Evolutionary conservation across 2,113 vertebrate species (phyloP), one percentile per base, ranked within the genome.

Genomic region (Noctilio leporinus): DNA sequence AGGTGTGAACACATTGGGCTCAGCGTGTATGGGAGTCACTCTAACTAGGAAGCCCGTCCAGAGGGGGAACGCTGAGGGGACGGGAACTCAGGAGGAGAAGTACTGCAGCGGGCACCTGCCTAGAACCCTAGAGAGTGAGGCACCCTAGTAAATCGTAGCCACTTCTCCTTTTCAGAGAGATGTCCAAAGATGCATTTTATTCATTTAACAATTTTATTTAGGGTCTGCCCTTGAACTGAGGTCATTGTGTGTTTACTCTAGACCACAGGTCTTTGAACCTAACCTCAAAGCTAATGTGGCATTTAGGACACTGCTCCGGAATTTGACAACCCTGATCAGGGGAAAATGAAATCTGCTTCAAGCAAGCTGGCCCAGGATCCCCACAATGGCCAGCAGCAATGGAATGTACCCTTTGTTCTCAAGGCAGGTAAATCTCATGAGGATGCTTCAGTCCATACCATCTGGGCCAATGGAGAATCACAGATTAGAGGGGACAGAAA

Each of bases 181-280:
- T 47, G 35, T 62, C 81, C 86, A 85, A 72, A 81, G 76, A 87
- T 55, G 24, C 4, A 9, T 55, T 76, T 94, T 47, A 87, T 84
- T 62, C 78, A 70, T 55, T n/a, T 75, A 72, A 69, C 51, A 45
- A 1, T 82, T 45, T 95, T 83, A 53, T 45, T 30, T 82, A 38
- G 55, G 40, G 5, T 47, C 51, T 53, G 20, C 5, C 62, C 81
- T 87, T 64, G 40, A 89, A 67, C 72, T 0, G 9, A 72, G 65
- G 72, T 62, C 59, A 40, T 43, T 26, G 38, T 53, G 35, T 49
- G 3, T 84, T 96, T 93, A 40, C 20, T 57, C 11, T 64, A 49
- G 40, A 67, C 47, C 17, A 14, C 33, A 91, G n/a, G 40, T 62
- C 75, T 93, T 93, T 81, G 81, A 94, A 80, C 35, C 47, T 84